Conservation (phyloP, 2,797 vertebrate genomes). For the Enoplosus armatus region DNA sequence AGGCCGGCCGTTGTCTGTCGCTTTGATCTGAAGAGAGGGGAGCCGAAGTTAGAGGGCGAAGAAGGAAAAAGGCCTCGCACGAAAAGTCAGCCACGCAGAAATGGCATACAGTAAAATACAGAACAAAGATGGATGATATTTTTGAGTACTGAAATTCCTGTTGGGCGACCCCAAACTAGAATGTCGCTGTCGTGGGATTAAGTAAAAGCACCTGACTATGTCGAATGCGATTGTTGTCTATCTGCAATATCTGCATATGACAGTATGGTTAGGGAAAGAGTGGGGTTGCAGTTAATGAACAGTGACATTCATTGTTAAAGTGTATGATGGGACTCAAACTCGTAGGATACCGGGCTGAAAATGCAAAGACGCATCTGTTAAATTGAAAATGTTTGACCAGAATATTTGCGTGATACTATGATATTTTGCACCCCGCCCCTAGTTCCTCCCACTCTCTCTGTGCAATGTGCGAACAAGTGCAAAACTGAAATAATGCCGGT, state of each 20-base stretch:
- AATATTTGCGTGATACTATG: too few species aligned
- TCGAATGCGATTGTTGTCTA: neutral
- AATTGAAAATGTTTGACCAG: too few species aligned
- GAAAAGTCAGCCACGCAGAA: neutral
- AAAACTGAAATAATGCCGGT: too few species aligned
- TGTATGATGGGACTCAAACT: neutral
- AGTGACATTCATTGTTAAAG: neutral
- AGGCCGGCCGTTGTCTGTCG: constrained; percentile 95
- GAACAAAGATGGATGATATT: neutral
- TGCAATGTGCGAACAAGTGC: too few species aligned
- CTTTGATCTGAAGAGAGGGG: constrained; percentile 90
- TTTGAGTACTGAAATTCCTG: neutral
- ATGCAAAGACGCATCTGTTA: too few species aligned
- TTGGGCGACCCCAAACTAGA: neutral
- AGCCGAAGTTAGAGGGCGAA: neutral
- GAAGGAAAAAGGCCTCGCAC: neutral
- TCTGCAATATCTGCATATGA: neutral
- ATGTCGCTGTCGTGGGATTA: neutral
- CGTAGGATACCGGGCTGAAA: neutral
- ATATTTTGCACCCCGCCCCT: too few species aligned
- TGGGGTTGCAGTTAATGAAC: neutral
- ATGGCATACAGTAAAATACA: neutral
- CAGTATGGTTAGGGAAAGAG: neutral
- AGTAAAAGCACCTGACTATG: neutral
- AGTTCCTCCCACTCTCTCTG: too few species aligned